Base-by-base conservation (phyloP, 2,888 invertebrate genomes). In the Tetheella fluctuosa region DNA sequence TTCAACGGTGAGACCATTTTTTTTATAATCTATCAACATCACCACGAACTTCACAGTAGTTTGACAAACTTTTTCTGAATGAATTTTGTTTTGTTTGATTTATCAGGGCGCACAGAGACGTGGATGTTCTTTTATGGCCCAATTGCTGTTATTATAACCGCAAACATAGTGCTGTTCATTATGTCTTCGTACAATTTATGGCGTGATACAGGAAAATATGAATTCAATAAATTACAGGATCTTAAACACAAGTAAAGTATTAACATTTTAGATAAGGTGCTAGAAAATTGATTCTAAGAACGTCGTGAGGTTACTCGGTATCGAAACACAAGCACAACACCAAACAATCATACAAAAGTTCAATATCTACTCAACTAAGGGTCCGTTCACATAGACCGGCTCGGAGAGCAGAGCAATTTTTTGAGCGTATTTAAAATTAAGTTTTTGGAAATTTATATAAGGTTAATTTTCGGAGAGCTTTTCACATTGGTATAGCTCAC, bases 101-200 rank as follows among this genome's bases (percentile, higher is more conserved):
- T 61, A 48, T 73, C 76, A 95, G 95, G 94, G 15, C 80, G 86
- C 39, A 75, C 83, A 1, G 94, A 94, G 77, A 94, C 94, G 1
- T 95, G 95, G 94, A 88, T 93, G 1, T 96, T 94, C 81, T 95
- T 96, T 80, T 96, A 95, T 74, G 95, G 95, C 0, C 96, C 96
- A 0, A 91, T 96, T n/a, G 88, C 94, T 0, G 64, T 94, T 28
- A 82, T 96, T 8, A 83, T 96, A 37, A 68, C 88, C 0, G 69
- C 93, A 12, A 96, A 96, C 73, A 78, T 95, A 0, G 56, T 93
- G 0, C 93, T 95, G 63, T 95, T 95, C 69, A 73, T 94, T 0
- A 82, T 95, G 71, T 95, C 96, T 0, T 94, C 94, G 0, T 88
- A 88, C 67, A 85, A 84, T 39, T 86, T 96, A 55, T 95, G 95